phyloP scores from a whole-genome alignment of 2,797 vertebrate genomes.

The Oreochromis mossambicus region DNA sequence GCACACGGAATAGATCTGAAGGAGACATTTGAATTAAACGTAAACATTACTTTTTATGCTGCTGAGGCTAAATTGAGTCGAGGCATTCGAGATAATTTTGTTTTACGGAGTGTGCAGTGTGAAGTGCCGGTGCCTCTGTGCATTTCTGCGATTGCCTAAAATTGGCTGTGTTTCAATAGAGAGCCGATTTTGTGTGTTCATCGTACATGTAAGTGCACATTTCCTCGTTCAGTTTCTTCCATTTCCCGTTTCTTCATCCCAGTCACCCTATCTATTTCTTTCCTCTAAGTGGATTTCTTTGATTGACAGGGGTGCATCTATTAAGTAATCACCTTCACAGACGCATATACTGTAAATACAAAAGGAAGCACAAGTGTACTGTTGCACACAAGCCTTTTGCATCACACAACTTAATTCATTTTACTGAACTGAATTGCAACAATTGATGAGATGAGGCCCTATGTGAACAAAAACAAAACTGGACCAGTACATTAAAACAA shows the following conservation, averaged over 20 bases:
- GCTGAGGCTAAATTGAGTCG: background rate
- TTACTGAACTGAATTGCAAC: background rate
- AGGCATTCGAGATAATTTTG: slow-evolving; percentile 9
- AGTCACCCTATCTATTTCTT: background rate
- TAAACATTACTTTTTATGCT: slow-evolving; percentile 6
- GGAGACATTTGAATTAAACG: slow-evolving; percentile 16
- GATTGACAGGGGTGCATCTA: background rate
- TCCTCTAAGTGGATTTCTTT: background rate
- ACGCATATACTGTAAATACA: background rate
- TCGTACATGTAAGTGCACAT: background rate
- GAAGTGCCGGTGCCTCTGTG: background rate
- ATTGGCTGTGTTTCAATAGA: background rate
- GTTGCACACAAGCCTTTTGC: background rate
- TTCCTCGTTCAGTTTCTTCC: background rate
- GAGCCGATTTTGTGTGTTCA: background rate
- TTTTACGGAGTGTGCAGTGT: background rate
- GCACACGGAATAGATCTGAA: background rate
- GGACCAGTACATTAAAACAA: background rate
- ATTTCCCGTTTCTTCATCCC: background rate
- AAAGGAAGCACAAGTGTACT: background rate
- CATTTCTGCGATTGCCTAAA: background rate
- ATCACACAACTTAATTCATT: background rate
- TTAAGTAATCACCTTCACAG: background rate
- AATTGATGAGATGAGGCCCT: background rate
- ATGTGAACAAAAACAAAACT: background rate